Conservation (phyloP, 2,888 invertebrate genomes). For the Sthenelais limicola region DNA sequence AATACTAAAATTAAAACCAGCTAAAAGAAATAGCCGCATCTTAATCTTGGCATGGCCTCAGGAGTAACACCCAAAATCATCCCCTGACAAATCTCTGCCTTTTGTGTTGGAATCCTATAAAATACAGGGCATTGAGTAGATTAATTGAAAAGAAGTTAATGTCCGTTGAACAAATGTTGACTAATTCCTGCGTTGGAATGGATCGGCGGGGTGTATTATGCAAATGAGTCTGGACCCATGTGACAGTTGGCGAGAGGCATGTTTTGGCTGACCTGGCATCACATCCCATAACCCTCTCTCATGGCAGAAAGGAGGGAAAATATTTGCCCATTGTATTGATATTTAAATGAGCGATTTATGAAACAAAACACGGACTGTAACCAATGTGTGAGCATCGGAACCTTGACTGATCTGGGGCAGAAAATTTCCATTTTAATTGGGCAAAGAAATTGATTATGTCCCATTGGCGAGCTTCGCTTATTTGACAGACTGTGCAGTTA, state of each 20-base stretch:
- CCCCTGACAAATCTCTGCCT: no score
- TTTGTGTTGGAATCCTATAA: no score
- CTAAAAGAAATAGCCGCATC: no score
- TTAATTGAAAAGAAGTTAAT: no score
- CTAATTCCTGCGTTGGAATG: slow-evolving; percentile 18
- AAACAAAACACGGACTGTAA: slow-evolving; percentile 9
- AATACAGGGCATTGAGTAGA: no score
- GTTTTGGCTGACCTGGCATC: not conserved
- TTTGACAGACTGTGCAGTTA: not conserved
- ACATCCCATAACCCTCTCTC: not conserved
- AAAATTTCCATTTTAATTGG: slow-evolving; percentile 39
- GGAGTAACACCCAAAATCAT: no score
- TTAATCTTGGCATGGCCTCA: no score
- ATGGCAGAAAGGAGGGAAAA: slow-evolving; percentile 5
- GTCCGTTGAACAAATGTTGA: slow-evolving; percentile 24
- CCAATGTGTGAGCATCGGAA: not conserved
- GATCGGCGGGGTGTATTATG: slow-evolving; percentile 8
- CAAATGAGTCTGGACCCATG: not conserved
- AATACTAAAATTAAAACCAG: no score
- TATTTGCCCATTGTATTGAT: slow-evolving; percentile 28
- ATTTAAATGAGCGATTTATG: slow-evolving; percentile 35
- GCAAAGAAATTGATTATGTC: slow-evolving; percentile 34
- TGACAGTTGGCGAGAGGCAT: slow-evolving; percentile 24
- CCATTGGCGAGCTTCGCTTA: not conserved
- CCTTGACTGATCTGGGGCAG: not conserved